A percentile compares a stretch with the other conserved stretches of the same genome.
Conservation (phyloP, 1,140 invertebrate species). For the Euura lappo region DNA sequence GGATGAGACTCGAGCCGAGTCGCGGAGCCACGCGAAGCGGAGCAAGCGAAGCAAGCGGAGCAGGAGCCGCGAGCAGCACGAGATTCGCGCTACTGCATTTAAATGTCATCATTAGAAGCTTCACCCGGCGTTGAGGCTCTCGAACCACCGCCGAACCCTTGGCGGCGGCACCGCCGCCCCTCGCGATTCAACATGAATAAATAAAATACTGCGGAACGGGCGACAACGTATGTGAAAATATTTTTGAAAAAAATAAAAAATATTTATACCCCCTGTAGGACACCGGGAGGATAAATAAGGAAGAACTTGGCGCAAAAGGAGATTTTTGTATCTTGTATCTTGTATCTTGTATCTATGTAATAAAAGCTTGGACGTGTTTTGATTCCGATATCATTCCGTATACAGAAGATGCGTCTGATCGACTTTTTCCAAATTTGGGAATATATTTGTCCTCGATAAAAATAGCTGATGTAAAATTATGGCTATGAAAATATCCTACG, state of each 20-base stretch:
- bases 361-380: too few species aligned
- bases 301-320: not conserved
- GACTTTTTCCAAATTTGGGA: too few species aligned
- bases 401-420: too few species aligned
- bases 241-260: not conserved
- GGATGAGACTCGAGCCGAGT: too few species aligned
- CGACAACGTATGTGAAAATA: conserved; percentile 33
- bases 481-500: not conserved
- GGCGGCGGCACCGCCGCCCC: conserved; percentile 33
- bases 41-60: not conserved
- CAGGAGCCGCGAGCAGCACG: conserved; percentile 45
- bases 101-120: conserved; percentile 62
- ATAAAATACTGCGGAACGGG: conserved; percentile 49
- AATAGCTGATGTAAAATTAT: too few species aligned
- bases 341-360: too few species aligned
- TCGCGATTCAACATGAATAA: conserved; percentile 54
- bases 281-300: not conserved
- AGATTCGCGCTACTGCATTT: conserved; percentile 62
- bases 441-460: too few species aligned
- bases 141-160: conserved; percentile 43
- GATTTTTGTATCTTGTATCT: too few species aligned
- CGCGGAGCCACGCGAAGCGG: not conserved
- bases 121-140: conserved; percentile 40
- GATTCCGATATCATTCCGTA: too few species aligned
- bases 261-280: not conserved